These are phyloP conservation scores for Yponomeuta malinellus DNA, from an alignment of 2,888 invertebrate genomes.

Conservation along the genomic window DNA sequence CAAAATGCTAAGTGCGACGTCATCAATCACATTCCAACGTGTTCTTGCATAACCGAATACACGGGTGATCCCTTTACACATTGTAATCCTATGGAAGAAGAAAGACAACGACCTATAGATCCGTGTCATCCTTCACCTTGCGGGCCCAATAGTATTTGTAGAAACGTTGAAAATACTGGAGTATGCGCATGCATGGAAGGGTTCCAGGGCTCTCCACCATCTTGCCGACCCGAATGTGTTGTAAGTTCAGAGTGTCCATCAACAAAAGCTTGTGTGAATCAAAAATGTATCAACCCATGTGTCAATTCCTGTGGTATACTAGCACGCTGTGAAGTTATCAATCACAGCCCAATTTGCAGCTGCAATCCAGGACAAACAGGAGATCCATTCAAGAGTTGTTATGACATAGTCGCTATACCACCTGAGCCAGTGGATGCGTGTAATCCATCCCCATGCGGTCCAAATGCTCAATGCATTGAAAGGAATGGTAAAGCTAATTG, in stretches of 20 bases:
- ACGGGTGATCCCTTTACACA: conserved; percentile 84
- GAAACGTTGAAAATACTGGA: conserved; percentile 84
- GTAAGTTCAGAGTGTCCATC: conserved; percentile 89
- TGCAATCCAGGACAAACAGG: conserved; percentile 86
- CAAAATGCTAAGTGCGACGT: conserved; percentile 83
- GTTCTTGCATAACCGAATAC: conserved; percentile 79
- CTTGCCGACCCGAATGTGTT: conserved; percentile 89
- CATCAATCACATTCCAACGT: conserved; percentile 84
- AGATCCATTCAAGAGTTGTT: conserved; percentile 86
- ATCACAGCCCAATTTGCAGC: conserved; percentile 91
- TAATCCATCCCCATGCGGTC: conserved; percentile 87
- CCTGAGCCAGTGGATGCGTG: conserved; percentile 76
- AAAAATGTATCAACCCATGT: conserved; percentile 89
- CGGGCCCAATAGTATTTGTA: conserved; percentile 86
- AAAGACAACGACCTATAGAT: conserved; percentile 62
- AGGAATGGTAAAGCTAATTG: conserved; percentile 82
- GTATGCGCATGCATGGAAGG: conserved; percentile 86
- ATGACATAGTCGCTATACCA: conserved; percentile 64
- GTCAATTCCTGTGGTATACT: conserved; percentile 86
- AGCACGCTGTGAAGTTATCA: conserved; percentile 87
- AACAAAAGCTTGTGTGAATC: conserved; percentile 87
- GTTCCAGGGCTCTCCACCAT: conserved; percentile 86
- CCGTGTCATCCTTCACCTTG: conserved; percentile 87
- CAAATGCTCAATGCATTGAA: conserved; percentile 83
- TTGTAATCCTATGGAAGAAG: conserved; percentile 54